Conservation (phyloP, 2,113 vertebrate species). For the Naja naja region DNA sequence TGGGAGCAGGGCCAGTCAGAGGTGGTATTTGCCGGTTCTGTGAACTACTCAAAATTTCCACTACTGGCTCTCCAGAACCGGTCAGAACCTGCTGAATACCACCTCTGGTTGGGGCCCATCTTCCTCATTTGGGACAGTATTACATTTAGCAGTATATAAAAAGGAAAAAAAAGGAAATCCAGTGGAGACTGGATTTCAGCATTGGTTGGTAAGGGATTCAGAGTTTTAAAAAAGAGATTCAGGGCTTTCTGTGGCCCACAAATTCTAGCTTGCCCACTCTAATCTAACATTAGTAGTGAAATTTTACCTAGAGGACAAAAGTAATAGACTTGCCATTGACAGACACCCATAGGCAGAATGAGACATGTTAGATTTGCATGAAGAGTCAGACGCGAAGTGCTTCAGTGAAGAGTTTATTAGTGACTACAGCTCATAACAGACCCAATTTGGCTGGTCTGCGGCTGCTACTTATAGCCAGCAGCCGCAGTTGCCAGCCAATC, state of each 20-base stretch:
- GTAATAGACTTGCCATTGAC: background rate
- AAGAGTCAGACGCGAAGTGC: too few relatives aligned
- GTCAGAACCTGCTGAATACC: too few relatives aligned
- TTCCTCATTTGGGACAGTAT: background rate
- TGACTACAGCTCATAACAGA: too few relatives aligned
- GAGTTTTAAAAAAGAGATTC: background rate
- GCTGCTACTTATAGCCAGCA: too few relatives aligned
- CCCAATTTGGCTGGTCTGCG: too few relatives aligned
- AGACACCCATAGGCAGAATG: background rate
- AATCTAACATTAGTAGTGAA: background rate
- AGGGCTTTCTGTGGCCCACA: background rate
- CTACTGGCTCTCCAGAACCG: too few relatives aligned
- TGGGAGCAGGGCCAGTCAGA: too few relatives aligned
- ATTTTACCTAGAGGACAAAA: background rate
- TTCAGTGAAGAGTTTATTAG: too few relatives aligned
- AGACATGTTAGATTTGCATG: too few relatives aligned
- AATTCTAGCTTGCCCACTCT: background rate
- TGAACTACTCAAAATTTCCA: too few relatives aligned
- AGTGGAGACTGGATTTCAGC: background rate
- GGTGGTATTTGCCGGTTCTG: too few relatives aligned
- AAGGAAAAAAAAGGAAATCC: background rate
- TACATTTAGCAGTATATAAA: background rate
- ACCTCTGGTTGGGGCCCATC: background rate
- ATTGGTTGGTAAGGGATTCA: background rate
- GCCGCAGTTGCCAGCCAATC: too few relatives aligned